Evolutionary conservation across 2,797 vertebrate species (phyloP), one percentile per base, ranked within the genome.

Genomic region (Neopelma chrysocephalum): DNA sequence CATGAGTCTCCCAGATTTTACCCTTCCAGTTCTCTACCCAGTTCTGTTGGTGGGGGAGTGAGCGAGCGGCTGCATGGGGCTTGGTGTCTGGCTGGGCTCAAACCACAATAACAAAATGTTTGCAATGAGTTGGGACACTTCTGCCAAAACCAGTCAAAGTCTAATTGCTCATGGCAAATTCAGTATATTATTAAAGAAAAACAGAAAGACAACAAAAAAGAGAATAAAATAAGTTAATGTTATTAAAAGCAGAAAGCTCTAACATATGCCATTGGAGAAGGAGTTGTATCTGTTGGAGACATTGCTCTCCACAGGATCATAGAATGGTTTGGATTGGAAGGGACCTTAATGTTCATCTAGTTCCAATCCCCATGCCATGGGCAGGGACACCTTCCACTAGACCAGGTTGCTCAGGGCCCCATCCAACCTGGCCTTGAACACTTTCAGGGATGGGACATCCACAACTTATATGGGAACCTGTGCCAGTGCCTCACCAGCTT

Each of bases 51-150:
- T n/a, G 23, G 11, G 11, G 11, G 29, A 73, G 45, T 29, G 23
- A 51, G 19, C 0, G 0, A 45, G 13, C 2, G 23, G 38, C n/a
- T 81, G 53, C 12, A 25, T 40, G 17, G 5, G 25, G 29, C 14
- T 47, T 51, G 42, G 14, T 12, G 29, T 21, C n/a, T 88, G 53
- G 9, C 29, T 47, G 29, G 11, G 21, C 20, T 18, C 47, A 60
- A 47, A 40, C 3, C 40, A 66, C 14, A 14, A 40, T 47, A 38
- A 26, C 25, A 73, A 75, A 84, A 50, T 26, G 34, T 68, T 82
- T 78, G 31, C 38, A 82, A 8, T 34, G 29, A 75, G 23, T 6
- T 87, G 11, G 27, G 57, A 68, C 21, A 38, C 17, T 73, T 91
- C 58, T 56, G 27, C 36, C 62, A 50, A 91, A 82, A 43, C 12